Base-by-base conservation (phyloP, 1,140 invertebrate species). In the Acromyrmex echinatior region DNA sequence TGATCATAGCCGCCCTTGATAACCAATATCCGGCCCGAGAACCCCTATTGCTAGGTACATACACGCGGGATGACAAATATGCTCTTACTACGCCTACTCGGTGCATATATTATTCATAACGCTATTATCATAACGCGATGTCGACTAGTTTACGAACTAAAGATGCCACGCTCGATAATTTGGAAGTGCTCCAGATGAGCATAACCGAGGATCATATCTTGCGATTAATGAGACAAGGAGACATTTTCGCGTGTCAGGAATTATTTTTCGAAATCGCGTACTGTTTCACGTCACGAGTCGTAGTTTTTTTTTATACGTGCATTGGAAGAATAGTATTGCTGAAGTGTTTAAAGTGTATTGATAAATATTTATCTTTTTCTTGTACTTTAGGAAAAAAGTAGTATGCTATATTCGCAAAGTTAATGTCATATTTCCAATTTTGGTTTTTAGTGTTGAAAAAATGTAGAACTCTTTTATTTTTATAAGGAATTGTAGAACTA, bases 41-140 rank as follows among this genome's bases (percentile, higher is more conserved):
- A 35, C 39, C 25, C 28, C 70, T 74, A 84, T 74, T 62, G 80
- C 80, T 10, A 16, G 68, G 21, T 49, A 25, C 25, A 58, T 58
- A 62, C 70, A 84, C 18, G n/a, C 9, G 39, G 25, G 70, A 76
- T 84, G 80, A 84, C 39, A 84, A 84, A 76, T 84, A 84, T 84
- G 80, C 80, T 76, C 70, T 84, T 84, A 82, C 68, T 82, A 76
- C 35, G 80, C 80, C 80, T 51, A 49, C 45, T 2, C 39, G 28
- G n/a, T 70, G 70, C 39, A 62, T 84, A 76, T 84, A 84, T 84
- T 84, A 84, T 84, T 84, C 70, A 84, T 84, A 84, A 58, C 9
- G 70, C 80, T 76, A 84, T 84, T 84, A 84, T 84, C 80, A 62
- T 84, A 84, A 84, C 80, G 80, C 56, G 45, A 84, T 84, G 80